Evolutionary conservation across 2,113 vertebrate species (phyloP).

Genomic region (Lasiurus cinereus): DNA sequence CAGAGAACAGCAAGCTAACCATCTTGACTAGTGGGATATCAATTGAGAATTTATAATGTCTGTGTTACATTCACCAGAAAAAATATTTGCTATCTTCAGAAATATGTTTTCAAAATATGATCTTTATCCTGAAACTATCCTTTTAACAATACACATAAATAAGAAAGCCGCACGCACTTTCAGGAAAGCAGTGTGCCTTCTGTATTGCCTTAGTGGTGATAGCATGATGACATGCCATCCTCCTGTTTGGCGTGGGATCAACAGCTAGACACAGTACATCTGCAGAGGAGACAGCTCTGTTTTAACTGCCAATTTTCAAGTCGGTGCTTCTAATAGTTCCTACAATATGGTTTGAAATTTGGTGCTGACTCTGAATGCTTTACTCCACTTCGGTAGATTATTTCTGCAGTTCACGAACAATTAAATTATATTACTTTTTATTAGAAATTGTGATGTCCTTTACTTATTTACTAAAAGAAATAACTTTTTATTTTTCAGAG

Average conservation of each 20-base stretch:
- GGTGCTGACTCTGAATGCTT: conserved; percentile 70
- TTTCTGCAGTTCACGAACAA: conserved; percentile 63
- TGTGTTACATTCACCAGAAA: conserved; percentile 60
- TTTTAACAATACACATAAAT: conserved; percentile 66
- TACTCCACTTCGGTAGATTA: conserved; percentile 59
- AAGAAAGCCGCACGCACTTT: background rate
- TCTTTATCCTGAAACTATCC: conserved; percentile 49
- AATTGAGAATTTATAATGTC: conserved; percentile 14
- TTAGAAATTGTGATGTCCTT: conserved; percentile 79
- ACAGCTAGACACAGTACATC: conserved; percentile 48
- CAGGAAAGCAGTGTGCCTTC: conserved; percentile 55
- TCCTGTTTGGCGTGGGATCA: conserved; percentile 26
- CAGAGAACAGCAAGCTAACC: background rate
- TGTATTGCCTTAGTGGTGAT: background rate
- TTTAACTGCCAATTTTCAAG: conserved; percentile 76
- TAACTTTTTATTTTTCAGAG: conserved; percentile 93
- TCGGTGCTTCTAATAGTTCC: conserved; percentile 63
- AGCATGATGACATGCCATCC: background rate
- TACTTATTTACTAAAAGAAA: conserved; percentile 84
- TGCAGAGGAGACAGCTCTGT: conserved; percentile 49
- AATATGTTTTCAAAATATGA: conserved; percentile 66
- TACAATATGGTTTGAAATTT: conserved; percentile 63
- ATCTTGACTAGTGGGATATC: background rate
- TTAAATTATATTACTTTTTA: conserved; percentile 74
- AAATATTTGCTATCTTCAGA: conserved; percentile 19